These are phyloP conservation scores for Syritta pipiens DNA, from an alignment of 2,888 invertebrate genomes.

Conservation along the genomic window DNA sequence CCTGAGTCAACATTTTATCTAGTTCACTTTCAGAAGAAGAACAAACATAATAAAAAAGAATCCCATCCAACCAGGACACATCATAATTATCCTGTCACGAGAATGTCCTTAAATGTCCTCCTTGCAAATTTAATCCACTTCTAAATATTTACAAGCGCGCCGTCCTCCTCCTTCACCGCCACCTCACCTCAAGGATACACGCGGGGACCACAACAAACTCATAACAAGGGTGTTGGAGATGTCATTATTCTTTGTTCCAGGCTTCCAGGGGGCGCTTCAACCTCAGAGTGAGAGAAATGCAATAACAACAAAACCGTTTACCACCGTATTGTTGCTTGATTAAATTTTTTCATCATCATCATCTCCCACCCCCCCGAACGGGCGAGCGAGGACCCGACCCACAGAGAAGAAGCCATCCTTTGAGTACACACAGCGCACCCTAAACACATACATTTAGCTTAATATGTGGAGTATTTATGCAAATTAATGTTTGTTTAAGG, in stretches of 20 bases:
- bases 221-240: constrained; percentile 51
- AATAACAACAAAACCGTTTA: constrained; percentile 66
- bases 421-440: constrained; percentile 54
- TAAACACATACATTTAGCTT: constrained; percentile 65
- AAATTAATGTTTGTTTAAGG: constrained; percentile 79
- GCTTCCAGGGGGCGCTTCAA: constrained; percentile 30
- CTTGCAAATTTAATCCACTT: constrained; percentile 68
- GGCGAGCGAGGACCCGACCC: too few relatives aligned
- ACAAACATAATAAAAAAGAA: neutral
- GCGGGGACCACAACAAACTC: constrained; percentile 25
- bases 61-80: constrained; percentile 21
- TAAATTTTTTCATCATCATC: constrained; percentile 69
- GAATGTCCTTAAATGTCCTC: constrained; percentile 73
- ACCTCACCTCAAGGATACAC: constrained; percentile 41
- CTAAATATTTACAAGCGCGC: constrained; percentile 53
- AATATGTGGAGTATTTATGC: constrained; percentile 77
- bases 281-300: constrained; percentile 52
- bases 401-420: constrained; percentile 52
- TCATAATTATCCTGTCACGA: constrained; percentile 73
- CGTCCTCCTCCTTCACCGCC: neutral
- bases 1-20: constrained; percentile 27
- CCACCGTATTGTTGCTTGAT: constrained; percentile 67
- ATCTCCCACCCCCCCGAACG: constrained; percentile 1
- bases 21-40: constrained; percentile 28
- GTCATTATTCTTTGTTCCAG: constrained; percentile 65